Evolutionary conservation across 2,113 vertebrate genomes (phyloP).

Genomic region (Gadus macrocephalus): DNA sequence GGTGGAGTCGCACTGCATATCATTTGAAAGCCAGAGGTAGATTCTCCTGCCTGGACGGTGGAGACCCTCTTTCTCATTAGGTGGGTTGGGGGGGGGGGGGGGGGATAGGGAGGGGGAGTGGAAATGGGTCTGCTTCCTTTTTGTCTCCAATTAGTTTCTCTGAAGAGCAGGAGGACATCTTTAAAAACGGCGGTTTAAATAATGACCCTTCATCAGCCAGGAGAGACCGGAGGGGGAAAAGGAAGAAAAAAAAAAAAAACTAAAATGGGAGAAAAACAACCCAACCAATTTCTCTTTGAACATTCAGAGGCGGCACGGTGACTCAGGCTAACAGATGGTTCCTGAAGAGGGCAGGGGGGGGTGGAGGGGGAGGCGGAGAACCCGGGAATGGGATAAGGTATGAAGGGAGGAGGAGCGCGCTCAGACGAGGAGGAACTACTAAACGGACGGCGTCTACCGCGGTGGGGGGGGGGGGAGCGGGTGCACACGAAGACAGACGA

Average conservation of each 20-base stretch:
- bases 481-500: slow-evolving; percentile 18
- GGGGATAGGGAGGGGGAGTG: neutral
- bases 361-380: slow-evolving; percentile 2
- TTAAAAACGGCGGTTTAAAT: slow-evolving; percentile 70
- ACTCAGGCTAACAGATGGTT: slow-evolving; percentile 57
- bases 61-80: slow-evolving; percentile 68
- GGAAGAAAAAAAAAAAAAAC: neutral
- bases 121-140: slow-evolving; percentile 57
- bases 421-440: neutral
- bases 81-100: too few relatives aligned
- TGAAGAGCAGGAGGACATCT: slow-evolving; percentile 61
- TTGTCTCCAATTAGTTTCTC: slow-evolving; percentile 77
- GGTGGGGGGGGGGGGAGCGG: slow-evolving; percentile 16
- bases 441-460: too few relatives aligned
- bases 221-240: slow-evolving; percentile 41
- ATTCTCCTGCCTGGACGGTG: slow-evolving; percentile 48
- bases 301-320: slow-evolving; percentile 45
- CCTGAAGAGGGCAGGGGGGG: slow-evolving; percentile 21
- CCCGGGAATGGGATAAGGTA: slow-evolving; percentile 1
- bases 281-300: slow-evolving; percentile 58
- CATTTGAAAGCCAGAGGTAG: slow-evolving; percentile 44
- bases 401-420: slow-evolving; percentile 1
- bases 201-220: slow-evolving; percentile 71
- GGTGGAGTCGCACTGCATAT: too few relatives aligned
- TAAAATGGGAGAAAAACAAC: slow-evolving; percentile 38